Evolutionary conservation across 1,140 invertebrate genomes (phyloP).

Genomic region (Acromyrmex heyeri): DNA sequence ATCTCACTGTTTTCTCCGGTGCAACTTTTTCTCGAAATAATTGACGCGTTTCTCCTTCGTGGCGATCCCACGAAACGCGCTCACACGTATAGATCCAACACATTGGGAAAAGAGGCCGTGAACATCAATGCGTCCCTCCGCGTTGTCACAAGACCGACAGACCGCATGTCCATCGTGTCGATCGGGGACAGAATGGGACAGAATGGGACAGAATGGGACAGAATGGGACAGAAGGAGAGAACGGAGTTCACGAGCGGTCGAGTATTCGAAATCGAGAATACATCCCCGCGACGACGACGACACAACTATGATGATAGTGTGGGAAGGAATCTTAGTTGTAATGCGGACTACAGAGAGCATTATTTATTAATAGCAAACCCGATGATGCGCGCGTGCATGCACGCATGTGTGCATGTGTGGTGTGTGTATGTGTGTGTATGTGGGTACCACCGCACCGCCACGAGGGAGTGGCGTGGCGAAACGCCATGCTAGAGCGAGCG

Average conservation of each 20-base stretch:
- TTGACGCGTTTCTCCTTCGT: conserved; percentile 51
- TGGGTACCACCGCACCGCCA: conserved; percentile 38
- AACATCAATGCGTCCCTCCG: conserved; percentile 35
- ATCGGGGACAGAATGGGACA: conserved; percentile 4
- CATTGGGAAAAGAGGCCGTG: not conserved
- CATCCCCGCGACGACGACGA: conserved; percentile 19
- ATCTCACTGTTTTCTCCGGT: not conserved
- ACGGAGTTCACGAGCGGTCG: conserved; percentile 47
- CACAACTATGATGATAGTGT: not conserved
- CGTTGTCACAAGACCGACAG: conserved; percentile 21
- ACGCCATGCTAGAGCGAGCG: conserved; percentile 74
- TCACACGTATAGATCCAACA: not conserved
- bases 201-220: not conserved
- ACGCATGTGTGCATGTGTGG: too few species aligned
- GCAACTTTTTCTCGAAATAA: conserved; percentile 56
- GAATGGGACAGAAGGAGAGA: conserved; percentile 7
- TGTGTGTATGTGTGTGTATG: not conserved
- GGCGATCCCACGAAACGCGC: conserved; percentile 36
- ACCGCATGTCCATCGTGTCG: conserved; percentile 41
- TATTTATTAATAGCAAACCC: conserved; percentile 77
- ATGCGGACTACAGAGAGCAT: conserved; percentile 71
- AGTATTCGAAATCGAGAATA: conserved; percentile 49
- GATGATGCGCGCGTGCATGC: not conserved
- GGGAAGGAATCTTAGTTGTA: conserved; percentile 70
- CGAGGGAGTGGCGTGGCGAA: conserved; percentile 70